Evolutionary conservation across 2,113 vertebrate genomes (phyloP), one percentile per base, ranked within the genome.

Genomic region (Trinectes maculatus): DNA sequence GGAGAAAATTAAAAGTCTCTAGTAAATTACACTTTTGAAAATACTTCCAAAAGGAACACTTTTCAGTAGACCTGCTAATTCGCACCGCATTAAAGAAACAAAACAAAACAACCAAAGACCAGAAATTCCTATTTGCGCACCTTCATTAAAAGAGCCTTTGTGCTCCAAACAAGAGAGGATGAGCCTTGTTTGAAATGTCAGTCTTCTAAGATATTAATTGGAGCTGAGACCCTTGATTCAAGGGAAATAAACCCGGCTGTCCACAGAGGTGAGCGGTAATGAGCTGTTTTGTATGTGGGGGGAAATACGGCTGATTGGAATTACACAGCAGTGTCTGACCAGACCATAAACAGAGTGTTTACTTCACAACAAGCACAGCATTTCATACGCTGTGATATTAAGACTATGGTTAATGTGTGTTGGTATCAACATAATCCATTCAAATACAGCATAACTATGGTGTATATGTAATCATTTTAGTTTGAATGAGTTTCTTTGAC

Each of bases 201-300:
- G 73, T 82, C 77, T 77, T 71, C 75, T 72, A 29, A 79, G 77
- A 83, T 82, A 86, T 88, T 86, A 90, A 87, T 84, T 88, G 80
- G 83, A 82, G 67, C 86, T 53, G 85, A 85, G 82, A 74, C 74
- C 60, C 78, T 87, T 76, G 80, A 91, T 89, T 90, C 87, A 89
- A 59, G 77, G 60, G 74, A 82, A n/a, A 87, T 80, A 90, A 87
- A 90, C 80, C 79, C 58, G 57, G 57, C 60, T 56, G 68, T 79
- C 76, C 84, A 74, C 57, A 76, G 83, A 86, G 83, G 86, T 89
- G 82, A 85, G 84, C 47, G 67, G 59, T 89, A 90, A 89, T 82
- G 87, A 90, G 89, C 70, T 74, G 62, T 74, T 83, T 83, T 79
- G 53, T 70, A 57, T 78, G 74, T 71, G 64, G n/a, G 28, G 56